Evolutionary conservation across 2,797 vertebrate genomes (phyloP).

Genomic region (Morus bassanus): DNA sequence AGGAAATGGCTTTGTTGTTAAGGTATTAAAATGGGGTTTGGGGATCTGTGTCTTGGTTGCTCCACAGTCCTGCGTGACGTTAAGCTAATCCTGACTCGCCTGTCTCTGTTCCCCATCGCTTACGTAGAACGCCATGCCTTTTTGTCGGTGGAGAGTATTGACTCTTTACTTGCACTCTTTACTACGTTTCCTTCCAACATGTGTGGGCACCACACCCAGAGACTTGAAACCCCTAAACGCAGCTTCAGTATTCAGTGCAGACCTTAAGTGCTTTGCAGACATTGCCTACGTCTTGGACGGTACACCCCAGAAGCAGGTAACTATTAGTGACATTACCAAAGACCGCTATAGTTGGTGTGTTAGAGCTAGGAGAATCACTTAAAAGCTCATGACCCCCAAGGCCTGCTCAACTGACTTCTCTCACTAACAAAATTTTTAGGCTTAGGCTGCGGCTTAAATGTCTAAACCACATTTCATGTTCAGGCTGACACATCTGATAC

Average conservation of each 20-base stretch:
- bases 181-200: accelerated
- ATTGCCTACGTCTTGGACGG: accelerated
- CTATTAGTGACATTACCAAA: accelerated
- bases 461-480: neutral
- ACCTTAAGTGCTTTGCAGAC: neutral
- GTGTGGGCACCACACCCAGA: neutral
- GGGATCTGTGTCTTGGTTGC: no score
- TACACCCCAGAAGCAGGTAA: accelerated
- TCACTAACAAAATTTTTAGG: neutral
- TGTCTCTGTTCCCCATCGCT: neutral
- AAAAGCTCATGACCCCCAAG: neutral
- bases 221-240: neutral
- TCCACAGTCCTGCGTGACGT: neutral
- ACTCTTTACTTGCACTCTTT: neutral
- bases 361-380: neutral
- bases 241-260: neutral
- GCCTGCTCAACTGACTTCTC: neutral
- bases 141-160: no score
- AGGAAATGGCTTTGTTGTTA: neutral
- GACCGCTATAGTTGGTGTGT: accelerated
- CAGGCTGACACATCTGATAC: neutral
- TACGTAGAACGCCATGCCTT: neutral
- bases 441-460: neutral
- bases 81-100: neutral
- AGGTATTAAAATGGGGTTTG: neutral